Percentiles rank a stretch among this genome's conserved stretches.
Conservation (phyloP, 2,888 invertebrate genomes). For the Elmis aenea region DNA sequence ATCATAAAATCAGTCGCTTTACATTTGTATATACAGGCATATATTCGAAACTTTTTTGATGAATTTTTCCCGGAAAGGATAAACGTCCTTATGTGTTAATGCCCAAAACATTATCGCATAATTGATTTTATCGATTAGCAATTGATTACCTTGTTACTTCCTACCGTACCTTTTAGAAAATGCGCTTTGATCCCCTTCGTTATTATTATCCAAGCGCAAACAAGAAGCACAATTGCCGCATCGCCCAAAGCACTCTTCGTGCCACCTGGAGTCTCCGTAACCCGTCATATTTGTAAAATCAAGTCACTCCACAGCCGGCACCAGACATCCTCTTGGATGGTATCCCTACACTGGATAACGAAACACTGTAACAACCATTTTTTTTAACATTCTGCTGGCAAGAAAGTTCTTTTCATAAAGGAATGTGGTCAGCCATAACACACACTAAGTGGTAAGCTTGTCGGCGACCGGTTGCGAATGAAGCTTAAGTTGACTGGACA, state of each 20-base stretch:
- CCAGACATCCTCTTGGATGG: conserved; percentile 19
- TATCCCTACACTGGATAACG: too few species aligned
- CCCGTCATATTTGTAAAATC: conserved; percentile 27
- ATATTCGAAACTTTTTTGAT: too few species aligned
- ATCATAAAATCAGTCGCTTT: too few species aligned
- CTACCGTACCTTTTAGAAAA: conserved; percentile 37
- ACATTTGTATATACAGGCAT: too few species aligned
- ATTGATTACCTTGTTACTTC: too few species aligned
- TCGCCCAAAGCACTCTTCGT: conserved; percentile 39
- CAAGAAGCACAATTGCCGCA: conserved; percentile 39
- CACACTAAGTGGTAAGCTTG: conserved; percentile 23
- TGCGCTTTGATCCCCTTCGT: conserved; percentile 29
- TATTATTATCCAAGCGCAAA: conserved; percentile 31
- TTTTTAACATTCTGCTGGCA: too few species aligned
- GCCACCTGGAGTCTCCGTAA: conserved; percentile 42
- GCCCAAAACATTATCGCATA: too few species aligned
- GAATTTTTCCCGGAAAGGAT: too few species aligned
- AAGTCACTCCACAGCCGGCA: conserved; percentile 18
- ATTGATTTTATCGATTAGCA: too few species aligned
- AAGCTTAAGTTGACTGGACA: conserved; percentile 25
- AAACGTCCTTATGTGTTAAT: too few species aligned
- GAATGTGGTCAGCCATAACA: conserved; percentile 24
- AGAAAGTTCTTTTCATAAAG: conserved; percentile 10
- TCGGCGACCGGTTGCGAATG: conserved; percentile 11
- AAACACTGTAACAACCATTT: too few species aligned